A percentile compares a stretch with the other conserved stretches of the same genome.
Evolutionary conservation across 2,888 invertebrate genomes (phyloP).

Genomic region (Plebejus anna): DNA sequence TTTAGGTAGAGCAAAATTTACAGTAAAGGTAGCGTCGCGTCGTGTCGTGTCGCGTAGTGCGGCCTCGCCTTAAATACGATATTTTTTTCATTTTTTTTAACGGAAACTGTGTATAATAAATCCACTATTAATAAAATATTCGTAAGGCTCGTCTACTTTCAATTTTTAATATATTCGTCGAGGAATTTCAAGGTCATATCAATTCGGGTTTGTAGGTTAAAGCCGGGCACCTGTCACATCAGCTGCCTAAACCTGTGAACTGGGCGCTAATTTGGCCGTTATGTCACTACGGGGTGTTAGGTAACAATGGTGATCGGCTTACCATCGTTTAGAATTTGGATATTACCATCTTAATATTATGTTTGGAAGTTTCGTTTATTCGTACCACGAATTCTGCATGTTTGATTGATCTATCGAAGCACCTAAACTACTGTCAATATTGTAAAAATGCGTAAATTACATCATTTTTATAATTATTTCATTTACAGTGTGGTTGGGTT

Average conservation of each 20-base stretch:
- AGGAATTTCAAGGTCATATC: slow-evolving; percentile 32
- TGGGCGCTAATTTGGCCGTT: background rate
- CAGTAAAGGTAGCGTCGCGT: no score
- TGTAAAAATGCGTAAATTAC: no score
- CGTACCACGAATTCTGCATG: background rate
- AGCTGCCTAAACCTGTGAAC: slow-evolving; percentile 33
- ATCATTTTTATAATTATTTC: no score
- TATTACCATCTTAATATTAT: background rate
- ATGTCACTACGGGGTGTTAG: background rate
- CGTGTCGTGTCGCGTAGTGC: background rate
- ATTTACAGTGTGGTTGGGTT: no score
- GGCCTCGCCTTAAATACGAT: background rate
- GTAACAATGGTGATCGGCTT: background rate
- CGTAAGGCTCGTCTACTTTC: slow-evolving; percentile 33
- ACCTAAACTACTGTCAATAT: no score
- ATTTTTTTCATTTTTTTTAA: background rate
- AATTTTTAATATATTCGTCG: slow-evolving; percentile 33
- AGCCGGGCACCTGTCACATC: slow-evolving; percentile 37
- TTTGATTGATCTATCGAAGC: no score
- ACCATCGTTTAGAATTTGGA: background rate
- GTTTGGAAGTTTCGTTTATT: background rate
- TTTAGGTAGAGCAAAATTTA: background rate
- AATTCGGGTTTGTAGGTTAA: slow-evolving; percentile 36
- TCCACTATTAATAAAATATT: background rate
- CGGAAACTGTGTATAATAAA: background rate